phyloP scores from a whole-genome alignment of 1,140 invertebrate species.

The Procambarus virginalis region DNA sequence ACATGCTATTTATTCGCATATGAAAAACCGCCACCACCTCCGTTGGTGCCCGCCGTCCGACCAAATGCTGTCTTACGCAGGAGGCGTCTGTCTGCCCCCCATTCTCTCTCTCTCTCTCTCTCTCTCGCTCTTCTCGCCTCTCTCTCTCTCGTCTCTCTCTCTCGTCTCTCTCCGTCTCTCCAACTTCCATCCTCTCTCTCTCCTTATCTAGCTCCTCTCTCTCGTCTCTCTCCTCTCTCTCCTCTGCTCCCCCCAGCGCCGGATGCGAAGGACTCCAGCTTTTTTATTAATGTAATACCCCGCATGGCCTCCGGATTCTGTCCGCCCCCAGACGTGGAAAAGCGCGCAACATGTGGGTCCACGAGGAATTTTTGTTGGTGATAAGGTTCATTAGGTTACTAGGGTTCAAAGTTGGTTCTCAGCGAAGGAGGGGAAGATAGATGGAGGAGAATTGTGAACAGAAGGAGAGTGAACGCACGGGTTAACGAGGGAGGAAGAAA shows the following conservation, averaged over 20 bases:
- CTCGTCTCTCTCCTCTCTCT: too few species aligned
- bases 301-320: not conserved
- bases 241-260: not conserved
- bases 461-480: not conserved
- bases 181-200: too few species aligned
- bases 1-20: too few species aligned
- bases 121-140: not conserved
- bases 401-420: not conserved
- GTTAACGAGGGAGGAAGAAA: not conserved
- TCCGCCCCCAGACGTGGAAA: not conserved
- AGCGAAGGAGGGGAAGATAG: not conserved
- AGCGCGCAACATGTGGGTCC: not conserved
- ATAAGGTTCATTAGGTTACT: conserved; percentile 8
- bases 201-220: too few species aligned
- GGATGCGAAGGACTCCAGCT: not conserved
- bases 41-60: too few species aligned
- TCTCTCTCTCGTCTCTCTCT: not conserved
- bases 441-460: not conserved
- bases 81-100: too few species aligned
- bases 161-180: too few species aligned
- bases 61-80: too few species aligned
- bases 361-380: not conserved
- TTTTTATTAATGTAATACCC: not conserved
- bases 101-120: too few species aligned
- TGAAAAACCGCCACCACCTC: too few species aligned